These are phyloP conservation scores for Zoroaster sp. DNA, from an alignment of 53 echinoderm and acorn worm genomes.

Conservation along the genomic window DNA sequence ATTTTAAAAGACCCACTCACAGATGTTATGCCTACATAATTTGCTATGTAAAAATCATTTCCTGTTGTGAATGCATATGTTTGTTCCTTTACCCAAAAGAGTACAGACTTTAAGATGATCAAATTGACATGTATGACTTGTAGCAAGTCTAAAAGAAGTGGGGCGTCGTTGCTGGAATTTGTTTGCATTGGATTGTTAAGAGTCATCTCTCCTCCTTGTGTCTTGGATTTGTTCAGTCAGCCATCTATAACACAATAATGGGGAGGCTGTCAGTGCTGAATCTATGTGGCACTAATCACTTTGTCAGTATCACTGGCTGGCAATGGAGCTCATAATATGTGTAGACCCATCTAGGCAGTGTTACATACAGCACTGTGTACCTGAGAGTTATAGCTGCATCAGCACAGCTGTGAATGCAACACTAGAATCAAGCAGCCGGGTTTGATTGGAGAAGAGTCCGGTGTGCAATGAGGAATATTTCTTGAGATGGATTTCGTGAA, in stretches of 20 bases:
- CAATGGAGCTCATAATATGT: background rate
- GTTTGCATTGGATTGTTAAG: background rate
- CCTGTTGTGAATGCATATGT: too few relatives aligned
- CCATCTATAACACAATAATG: conserved; percentile 19
- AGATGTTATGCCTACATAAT: too few relatives aligned
- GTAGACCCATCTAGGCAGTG: background rate
- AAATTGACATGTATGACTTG: too few relatives aligned
- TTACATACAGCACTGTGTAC: background rate
- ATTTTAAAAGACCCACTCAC: too few relatives aligned
- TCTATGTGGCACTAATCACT: background rate
- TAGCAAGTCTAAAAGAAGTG: background rate
- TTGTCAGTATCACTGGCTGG: background rate
- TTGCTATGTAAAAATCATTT: too few relatives aligned
- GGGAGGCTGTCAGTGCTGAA: background rate
- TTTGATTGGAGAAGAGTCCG: background rate
- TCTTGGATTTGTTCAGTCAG: conserved; percentile 3
- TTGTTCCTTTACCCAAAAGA: too few relatives aligned
- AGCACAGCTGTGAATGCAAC: background rate
- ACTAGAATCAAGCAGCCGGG: background rate
- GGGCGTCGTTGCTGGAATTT: background rate
- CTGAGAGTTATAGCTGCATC: background rate
- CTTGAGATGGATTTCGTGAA: too few relatives aligned
- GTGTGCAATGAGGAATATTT: background rate
- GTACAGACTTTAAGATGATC: too few relatives aligned
- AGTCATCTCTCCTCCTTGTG: background rate